Evolutionary conservation across 1,140 invertebrate genomes (phyloP).

Genomic region (Hyles vespertilio): DNA sequence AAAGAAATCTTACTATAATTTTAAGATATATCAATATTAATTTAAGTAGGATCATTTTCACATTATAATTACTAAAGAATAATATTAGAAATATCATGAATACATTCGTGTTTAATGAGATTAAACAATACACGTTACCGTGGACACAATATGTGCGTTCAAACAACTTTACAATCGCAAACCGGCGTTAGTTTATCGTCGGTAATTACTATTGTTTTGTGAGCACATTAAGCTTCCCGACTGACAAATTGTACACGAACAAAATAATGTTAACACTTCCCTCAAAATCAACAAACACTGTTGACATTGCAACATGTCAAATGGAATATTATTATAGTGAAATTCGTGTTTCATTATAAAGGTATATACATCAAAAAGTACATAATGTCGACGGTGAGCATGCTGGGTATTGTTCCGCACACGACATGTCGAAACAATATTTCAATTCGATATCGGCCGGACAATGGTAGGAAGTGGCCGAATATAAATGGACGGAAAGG

Average conservation of each 20-base stretch:
- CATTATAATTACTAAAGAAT: constrained; percentile 1
- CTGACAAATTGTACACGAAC: constrained; percentile 24
- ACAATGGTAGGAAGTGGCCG: constrained; percentile 63
- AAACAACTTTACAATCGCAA: constrained; percentile 17
- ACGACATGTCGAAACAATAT: constrained; percentile 62
- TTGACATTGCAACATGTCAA: constrained; percentile 19
- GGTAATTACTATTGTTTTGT: constrained; percentile 23
- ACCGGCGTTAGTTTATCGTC: constrained; percentile 18
- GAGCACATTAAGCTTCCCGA: constrained; percentile 17
- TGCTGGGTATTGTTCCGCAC: constrained; percentile 40
- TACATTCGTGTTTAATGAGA: too few relatives aligned
- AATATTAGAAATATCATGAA: not conserved
- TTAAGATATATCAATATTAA: not conserved
- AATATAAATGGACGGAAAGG: constrained; percentile 69
- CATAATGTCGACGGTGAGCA: constrained; percentile 21
- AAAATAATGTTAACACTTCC: constrained; percentile 28
- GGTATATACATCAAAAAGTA: constrained; percentile 20
- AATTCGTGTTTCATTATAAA: constrained; percentile 8
- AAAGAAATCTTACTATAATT: not conserved
- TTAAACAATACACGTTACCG: not conserved
- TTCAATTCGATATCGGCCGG: constrained; percentile 64
- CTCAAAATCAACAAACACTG: constrained; percentile 27
- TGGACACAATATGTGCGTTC: not conserved
- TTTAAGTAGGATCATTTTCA: not conserved
- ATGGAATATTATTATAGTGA: constrained; percentile 26